A percentile compares a stretch with the other conserved stretches of the same genome.
phyloP scores from a whole-genome alignment of 2,113 vertebrate species.

The Tympanuchus pallidicinctus region DNA sequence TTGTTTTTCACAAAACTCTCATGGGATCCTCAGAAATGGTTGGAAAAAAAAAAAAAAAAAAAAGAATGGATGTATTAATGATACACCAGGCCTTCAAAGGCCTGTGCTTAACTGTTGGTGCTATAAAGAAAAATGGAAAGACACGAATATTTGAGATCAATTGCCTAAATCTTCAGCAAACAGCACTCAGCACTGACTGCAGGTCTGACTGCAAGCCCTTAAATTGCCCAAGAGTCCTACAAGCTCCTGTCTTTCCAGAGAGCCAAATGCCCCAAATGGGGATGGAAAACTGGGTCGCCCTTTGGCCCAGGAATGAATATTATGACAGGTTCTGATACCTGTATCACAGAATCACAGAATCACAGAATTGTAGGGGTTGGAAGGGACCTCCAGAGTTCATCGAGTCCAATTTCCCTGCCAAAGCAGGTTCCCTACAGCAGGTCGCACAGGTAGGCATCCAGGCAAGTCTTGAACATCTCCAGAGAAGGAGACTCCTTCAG shows the following conservation, averaged over 20 bases:
- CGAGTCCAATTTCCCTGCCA: too few relatives aligned
- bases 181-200: background rate
- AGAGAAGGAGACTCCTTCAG: too few relatives aligned
- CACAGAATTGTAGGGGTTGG: too few relatives aligned
- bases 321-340: background rate
- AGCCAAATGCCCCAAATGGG: fast-evolving
- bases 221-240: background rate
- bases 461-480: too few relatives aligned
- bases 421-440: too few relatives aligned
- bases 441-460: too few relatives aligned
- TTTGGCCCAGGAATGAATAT: background rate
- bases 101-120: background rate
- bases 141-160: background rate
- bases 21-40: background rate
- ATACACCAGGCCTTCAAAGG: background rate
- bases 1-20: background rate
- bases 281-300: background rate
- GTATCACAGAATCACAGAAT: too few relatives aligned
- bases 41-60: background rate
- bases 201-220: background rate
- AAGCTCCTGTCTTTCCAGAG: background rate
- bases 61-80: background rate
- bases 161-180: background rate
- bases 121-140: background rate
- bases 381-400: too few relatives aligned